Percentiles rank a stretch among this genome's conserved stretches.
Conservation (phyloP, 1,140 invertebrate species). For the Orius laevigatus region DNA sequence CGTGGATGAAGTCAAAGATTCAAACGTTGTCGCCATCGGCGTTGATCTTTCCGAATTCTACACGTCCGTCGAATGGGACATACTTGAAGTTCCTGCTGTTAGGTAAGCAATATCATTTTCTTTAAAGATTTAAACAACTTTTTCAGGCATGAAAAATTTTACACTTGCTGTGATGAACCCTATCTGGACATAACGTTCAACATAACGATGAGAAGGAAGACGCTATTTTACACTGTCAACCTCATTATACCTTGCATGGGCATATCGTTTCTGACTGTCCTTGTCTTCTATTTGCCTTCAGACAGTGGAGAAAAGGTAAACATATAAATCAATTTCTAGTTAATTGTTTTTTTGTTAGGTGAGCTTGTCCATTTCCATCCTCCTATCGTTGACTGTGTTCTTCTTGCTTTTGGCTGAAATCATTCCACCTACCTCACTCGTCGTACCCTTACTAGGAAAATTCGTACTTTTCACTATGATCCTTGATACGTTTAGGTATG, state of each 20-base stretch:
- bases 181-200: slow-evolving; percentile 98
- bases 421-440: slow-evolving; percentile 95
- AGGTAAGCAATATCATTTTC: slow-evolving; percentile 36
- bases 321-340: slow-evolving; percentile 2
- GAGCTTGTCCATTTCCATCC: slow-evolving; percentile 94
- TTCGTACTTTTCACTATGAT: slow-evolving; percentile 99
- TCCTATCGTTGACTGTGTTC: slow-evolving; percentile 98
- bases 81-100: slow-evolving; percentile 85
- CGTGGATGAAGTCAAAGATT: slow-evolving; percentile 66
- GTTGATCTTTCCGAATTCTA: slow-evolving; percentile 91
- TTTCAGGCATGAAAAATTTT: slow-evolving; percentile 79
- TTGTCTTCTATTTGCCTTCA: slow-evolving; percentile 97
- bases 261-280: slow-evolving; percentile 93
- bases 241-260: slow-evolving; percentile 95
- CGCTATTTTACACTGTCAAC: slow-evolving; percentile 94
- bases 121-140: slow-evolving; percentile 1
- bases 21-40: slow-evolving; percentile 69
- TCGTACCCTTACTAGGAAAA: slow-evolving; percentile 95
- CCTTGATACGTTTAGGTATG: slow-evolving; percentile 85
- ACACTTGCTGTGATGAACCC: slow-evolving; percentile 92
- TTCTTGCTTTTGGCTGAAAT: slow-evolving; percentile 96
- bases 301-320: slow-evolving; percentile 97
- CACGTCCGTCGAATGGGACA: slow-evolving; percentile 95
- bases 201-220: slow-evolving; percentile 93
- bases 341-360: slow-evolving; percentile 34